phyloP scores from a whole-genome alignment of 2,888 invertebrate genomes.

The Eugnorisma glareosa region DNA sequence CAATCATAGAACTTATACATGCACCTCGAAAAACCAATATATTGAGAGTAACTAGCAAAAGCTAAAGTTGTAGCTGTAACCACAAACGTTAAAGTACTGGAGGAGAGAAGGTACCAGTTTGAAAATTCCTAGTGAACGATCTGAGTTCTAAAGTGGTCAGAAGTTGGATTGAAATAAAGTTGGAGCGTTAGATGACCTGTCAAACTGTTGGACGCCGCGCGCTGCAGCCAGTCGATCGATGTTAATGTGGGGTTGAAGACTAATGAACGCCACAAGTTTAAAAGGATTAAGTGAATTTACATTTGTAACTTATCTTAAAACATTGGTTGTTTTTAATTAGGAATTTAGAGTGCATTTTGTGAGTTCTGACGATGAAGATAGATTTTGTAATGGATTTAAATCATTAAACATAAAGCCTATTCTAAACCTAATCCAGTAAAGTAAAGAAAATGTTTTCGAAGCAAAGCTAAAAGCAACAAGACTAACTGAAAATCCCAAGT shows the following conservation, averaged over 20 bases:
- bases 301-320: not conserved
- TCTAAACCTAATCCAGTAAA: not conserved
- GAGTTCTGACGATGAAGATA: not conserved
- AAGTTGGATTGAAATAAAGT: constrained; percentile 61
- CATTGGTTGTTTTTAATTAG: not conserved
- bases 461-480: not conserved
- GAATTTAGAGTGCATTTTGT: not conserved
- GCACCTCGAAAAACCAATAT: not conserved
- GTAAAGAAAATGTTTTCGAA: not conserved
- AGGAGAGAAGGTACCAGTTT: constrained; percentile 52
- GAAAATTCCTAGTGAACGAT: constrained; percentile 44
- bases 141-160: constrained; percentile 48
- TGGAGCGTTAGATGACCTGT: constrained; percentile 43
- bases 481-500: not conserved
- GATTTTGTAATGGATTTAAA: not conserved
- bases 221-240: constrained; percentile 16
- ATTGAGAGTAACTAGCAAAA: constrained; percentile 1
- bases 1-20: not conserved
- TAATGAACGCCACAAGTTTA: constrained; percentile 20
- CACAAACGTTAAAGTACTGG: constrained; percentile 40
- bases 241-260: constrained; percentile 6
- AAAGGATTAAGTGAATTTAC: not conserved
- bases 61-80: not conserved
- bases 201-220: constrained; percentile 42
- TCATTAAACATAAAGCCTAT: not conserved